These are phyloP conservation scores for Stenoptilia bipunctidactyla DNA, from an alignment of 2,888 invertebrate genomes.

Conservation along the genomic window DNA sequence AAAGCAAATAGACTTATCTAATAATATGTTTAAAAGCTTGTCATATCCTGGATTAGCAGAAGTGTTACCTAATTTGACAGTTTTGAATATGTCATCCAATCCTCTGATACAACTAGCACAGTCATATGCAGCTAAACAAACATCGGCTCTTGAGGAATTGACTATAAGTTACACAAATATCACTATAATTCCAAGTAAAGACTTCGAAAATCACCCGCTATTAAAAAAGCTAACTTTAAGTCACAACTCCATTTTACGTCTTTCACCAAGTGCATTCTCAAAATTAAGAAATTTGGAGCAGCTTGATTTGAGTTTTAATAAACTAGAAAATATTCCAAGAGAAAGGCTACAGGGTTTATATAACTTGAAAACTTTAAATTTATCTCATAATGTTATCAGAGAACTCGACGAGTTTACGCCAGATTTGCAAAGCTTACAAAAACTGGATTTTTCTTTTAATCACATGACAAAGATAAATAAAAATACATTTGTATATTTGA, in stretches of 20 bases:
- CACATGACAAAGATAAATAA: constrained; percentile 83
- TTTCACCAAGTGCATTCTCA: constrained; percentile 88
- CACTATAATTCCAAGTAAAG: constrained; percentile 85
- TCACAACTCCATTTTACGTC: constrained; percentile 80
- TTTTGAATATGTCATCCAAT: constrained; percentile 87
- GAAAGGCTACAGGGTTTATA: constrained; percentile 86
- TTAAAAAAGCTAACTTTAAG: constrained; percentile 81
- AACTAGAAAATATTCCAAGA: constrained; percentile 84
- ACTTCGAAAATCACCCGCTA: constrained; percentile 86
- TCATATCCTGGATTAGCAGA: constrained; percentile 83
- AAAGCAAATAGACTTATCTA: constrained; percentile 82
- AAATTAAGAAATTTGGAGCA: constrained; percentile 81
- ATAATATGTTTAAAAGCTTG: constrained; percentile 84
- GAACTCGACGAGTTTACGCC: constrained; percentile 85
- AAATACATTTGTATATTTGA: constrained; percentile 82
- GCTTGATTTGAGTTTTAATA: constrained; percentile 86
- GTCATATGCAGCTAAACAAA: constrained; percentile 76
- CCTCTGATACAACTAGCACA: constrained; percentile 82
- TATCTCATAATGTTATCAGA: constrained; percentile 86
- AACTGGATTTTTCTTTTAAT: constrained; percentile 86
- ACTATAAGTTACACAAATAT: constrained; percentile 85
- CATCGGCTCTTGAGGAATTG: constrained; percentile 85
- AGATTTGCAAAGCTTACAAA: constrained; percentile 82
- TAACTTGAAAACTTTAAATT: constrained; percentile 80
- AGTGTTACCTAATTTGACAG: constrained; percentile 78